Percentiles rank a stretch among this genome's conserved stretches.
These are phyloP conservation scores for Aelia acuminata DNA, from an alignment of 2,888 invertebrate species.

Conservation along the genomic window DNA sequence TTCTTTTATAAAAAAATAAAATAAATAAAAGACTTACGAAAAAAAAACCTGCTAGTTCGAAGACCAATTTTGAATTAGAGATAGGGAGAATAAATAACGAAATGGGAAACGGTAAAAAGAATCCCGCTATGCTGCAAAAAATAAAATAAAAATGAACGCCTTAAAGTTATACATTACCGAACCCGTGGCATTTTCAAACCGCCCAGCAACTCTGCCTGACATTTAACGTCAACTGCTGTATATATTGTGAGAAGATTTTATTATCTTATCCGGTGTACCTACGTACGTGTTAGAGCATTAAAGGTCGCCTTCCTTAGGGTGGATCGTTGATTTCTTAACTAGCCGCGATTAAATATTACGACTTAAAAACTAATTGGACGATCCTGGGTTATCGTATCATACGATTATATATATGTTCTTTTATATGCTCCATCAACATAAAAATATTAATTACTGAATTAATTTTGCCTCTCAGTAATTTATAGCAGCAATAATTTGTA, in stretches of 20 bases:
- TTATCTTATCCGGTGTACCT: not conserved
- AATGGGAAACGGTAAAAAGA: not conserved
- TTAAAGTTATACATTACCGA: not conserved
- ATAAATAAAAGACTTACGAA: not conserved
- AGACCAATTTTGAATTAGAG: not conserved
- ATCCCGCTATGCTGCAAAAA: not conserved
- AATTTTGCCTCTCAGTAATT: no score
- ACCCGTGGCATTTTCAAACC: not conserved
- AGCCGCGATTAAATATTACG: slow-evolving; percentile 8
- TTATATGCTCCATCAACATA: no score
- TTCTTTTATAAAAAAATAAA: no score
- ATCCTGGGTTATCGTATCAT: not conserved
- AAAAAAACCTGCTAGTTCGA: not conserved
- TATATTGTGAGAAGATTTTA: not conserved
- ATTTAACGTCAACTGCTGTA: not conserved
- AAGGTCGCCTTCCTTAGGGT: not conserved
- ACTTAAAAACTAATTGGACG: not conserved
- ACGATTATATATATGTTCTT: no score
- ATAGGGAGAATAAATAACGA: not conserved
- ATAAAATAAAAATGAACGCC: not conserved
- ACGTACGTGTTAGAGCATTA: not conserved
- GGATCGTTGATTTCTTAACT: not conserved
- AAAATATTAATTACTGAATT: no score
- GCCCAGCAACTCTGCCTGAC: not conserved
- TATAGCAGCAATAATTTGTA: no score